phyloP scores from a whole-genome alignment of 2,888 invertebrate species.

The Emmelina monodactyla region DNA sequence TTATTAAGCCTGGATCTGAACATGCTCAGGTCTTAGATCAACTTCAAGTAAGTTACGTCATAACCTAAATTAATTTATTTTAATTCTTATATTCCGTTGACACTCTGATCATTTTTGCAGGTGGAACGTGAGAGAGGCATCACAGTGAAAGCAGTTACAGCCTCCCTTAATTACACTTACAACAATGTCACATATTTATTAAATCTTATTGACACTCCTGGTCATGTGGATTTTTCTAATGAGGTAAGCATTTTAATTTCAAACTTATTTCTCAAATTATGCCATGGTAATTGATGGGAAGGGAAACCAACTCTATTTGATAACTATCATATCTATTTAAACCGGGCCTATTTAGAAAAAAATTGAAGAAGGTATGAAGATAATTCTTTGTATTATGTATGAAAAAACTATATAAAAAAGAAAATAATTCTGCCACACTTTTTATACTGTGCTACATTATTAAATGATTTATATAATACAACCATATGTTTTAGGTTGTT shows the following conservation, averaged over 20 bases:
- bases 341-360: too few relatives aligned
- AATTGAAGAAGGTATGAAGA: too few relatives aligned
- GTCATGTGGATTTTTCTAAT: slow-evolving; percentile 97
- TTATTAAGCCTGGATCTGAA: slow-evolving; percentile 71
- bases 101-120: too few relatives aligned
- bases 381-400: too few relatives aligned
- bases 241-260: slow-evolving; percentile 76
- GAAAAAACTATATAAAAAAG: too few relatives aligned
- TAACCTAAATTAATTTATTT: too few relatives aligned
- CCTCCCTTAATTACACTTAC: slow-evolving; percentile 81
- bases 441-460: neutral
- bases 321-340: too few relatives aligned
- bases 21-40: slow-evolving; percentile 79
- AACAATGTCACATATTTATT: slow-evolving; percentile 78
- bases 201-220: slow-evolving; percentile 97
- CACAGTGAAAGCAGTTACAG: slow-evolving; percentile 98
- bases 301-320: too few relatives aligned
- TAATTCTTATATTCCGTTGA: too few relatives aligned
- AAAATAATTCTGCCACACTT: too few relatives aligned
- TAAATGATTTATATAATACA: slow-evolving; percentile 2
- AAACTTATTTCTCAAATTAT: too few relatives aligned
- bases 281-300: too few relatives aligned
- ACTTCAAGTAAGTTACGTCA: slow-evolving; percentile 70
- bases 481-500: slow-evolving; percentile 75
- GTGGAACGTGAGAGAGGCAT: slow-evolving; percentile 97